A percentile compares a stretch with the other conserved stretches of the same genome.
Evolutionary conservation across 2,113 vertebrate genomes (phyloP).

Genomic region (Tor tambroides): DNA sequence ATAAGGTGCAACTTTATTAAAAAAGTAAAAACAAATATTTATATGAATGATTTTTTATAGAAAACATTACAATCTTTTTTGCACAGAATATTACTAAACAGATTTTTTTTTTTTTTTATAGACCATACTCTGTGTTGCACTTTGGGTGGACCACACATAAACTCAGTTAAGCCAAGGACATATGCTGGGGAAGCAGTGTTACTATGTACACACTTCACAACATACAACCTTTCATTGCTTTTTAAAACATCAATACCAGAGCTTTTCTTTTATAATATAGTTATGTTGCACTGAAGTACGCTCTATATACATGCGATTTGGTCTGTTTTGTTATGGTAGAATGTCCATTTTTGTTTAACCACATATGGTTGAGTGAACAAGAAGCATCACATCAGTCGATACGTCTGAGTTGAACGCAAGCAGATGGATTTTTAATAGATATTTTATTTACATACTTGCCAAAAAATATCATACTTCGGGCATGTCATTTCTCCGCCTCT

Average conservation of each 20-base stretch:
- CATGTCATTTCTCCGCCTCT: background rate
- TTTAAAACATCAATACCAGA: slow-evolving; percentile 41
- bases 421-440: background rate
- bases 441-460: slow-evolving; percentile 17
- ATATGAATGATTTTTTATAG: slow-evolving; percentile 74
- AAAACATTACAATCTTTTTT: slow-evolving; percentile 81
- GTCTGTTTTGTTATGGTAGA: slow-evolving; percentile 20
- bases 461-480: slow-evolving; percentile 6
- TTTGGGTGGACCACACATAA: slow-evolving; percentile 57
- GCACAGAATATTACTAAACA: slow-evolving; percentile 74
- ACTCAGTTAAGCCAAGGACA: slow-evolving; percentile 50
- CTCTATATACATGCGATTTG: slow-evolving; percentile 35
- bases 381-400: background rate
- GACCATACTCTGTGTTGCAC: slow-evolving; percentile 74
- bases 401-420: slow-evolving; percentile 1
- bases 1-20: slow-evolving; percentile 80
- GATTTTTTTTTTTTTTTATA: slow-evolving; percentile 61
- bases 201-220: slow-evolving; percentile 31
- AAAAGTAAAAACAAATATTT: slow-evolving; percentile 83
- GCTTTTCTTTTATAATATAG: slow-evolving; percentile 25
- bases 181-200: slow-evolving; percentile 40
- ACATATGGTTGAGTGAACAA: background rate
- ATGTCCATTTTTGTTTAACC: background rate
- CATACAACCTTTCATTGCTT: slow-evolving; percentile 23
- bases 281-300: slow-evolving; percentile 29